These are phyloP conservation scores for Cheirogaleus medius DNA, from an alignment of 2,113 vertebrate species.

Conservation along the genomic window DNA sequence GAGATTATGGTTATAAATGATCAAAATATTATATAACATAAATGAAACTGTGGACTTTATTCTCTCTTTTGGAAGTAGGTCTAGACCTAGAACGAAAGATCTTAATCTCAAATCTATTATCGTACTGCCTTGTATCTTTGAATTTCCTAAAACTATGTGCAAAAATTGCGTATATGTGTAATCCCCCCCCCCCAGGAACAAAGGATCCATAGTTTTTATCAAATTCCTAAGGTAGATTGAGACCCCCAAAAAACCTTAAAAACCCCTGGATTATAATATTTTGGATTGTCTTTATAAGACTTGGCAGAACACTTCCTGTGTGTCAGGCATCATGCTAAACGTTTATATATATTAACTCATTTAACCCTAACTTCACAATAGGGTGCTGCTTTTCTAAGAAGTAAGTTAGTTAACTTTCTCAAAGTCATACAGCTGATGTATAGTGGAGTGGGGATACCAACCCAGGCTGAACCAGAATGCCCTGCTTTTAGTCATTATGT, in stretches of 20 bases:
- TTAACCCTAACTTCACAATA: not conserved
- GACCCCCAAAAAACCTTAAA: not conserved
- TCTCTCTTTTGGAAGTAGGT: not conserved
- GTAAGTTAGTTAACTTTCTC: not conserved
- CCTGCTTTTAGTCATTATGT: not conserved
- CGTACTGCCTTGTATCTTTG: not conserved
- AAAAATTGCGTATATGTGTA: not conserved
- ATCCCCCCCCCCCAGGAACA: not conserved
- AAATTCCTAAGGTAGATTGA: not conserved
- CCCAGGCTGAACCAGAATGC: not conserved
- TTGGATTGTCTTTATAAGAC: not conserved
- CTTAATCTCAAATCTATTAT: not conserved
- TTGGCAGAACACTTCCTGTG: not conserved
- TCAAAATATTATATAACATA: conserved; percentile 20
- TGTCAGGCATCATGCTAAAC: not conserved
- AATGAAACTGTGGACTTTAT: conserved; percentile 5
- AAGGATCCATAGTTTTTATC: not conserved
- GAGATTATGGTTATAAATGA: not conserved
- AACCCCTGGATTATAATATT: not conserved
- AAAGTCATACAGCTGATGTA: not conserved
- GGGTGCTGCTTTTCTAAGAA: not conserved
- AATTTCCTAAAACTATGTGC: not conserved
- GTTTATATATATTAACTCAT: not conserved
- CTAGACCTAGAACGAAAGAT: not conserved
- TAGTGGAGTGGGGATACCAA: not conserved